Evolutionary conservation across 1,140 invertebrate species (phyloP), one percentile per base, ranked within the genome.

Genomic region (Cephus cinctus): DNA sequence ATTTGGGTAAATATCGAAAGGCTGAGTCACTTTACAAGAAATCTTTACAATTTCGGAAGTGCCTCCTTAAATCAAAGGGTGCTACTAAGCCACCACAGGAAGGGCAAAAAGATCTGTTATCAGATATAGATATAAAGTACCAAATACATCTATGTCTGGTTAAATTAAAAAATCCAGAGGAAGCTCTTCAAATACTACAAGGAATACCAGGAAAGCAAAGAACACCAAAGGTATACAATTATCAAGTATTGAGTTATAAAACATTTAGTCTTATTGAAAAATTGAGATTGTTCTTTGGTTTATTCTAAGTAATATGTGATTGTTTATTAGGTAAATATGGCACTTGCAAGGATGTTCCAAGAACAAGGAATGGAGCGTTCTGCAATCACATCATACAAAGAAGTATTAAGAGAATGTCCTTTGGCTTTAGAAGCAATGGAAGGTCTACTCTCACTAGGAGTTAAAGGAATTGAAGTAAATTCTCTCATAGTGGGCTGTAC

Each of bases 381-480:
- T 25, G 87, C 86, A 0, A 82, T 86, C 25, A 80, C 82, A 1
- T 81, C 82, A 16, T 90, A 86, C 61, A 89, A 89, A 66, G 88
- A 90, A 76, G 86, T 90, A 12, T 57, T 91, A 11, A 78, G 81
- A 66, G 87, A 88, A 65, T 87, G 86, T 69, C 88, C 88, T 1
- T 69, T 90, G 50, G 85, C 88, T 1, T 50, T 91, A 20, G 86
- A 87, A 59, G 84, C 86, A 15, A 81, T 85, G 1, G 80, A 83
- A 60, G 82, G 83, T 14, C 70, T 91, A 4, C 64, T 90, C 20
- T 75, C 79, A 38, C 62, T 90, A 21, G 86, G 86, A 19, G 80
- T 87, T 6, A 86, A 86, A 62, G 85, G 84, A 16, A 78, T 80
- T 23, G 88, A 90, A 70, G 83, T 89, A 0, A 81, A 83, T 53